Evolutionary conservation across 2,888 invertebrate genomes (phyloP), one percentile per base, ranked within the genome.

Genomic region (Phengaris arion): DNA sequence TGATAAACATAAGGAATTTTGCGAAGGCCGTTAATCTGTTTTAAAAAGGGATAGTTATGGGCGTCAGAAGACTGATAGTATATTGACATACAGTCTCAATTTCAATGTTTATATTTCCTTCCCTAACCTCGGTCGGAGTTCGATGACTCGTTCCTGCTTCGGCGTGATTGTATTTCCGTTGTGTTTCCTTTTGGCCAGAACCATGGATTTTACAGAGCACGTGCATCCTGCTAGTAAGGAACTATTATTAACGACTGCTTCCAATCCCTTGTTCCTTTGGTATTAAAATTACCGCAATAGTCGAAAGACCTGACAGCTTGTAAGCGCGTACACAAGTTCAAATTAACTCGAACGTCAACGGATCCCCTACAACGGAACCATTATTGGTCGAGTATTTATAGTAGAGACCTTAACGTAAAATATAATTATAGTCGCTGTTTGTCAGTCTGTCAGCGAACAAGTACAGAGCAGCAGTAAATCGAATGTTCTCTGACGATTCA

Each of bases 351-450:
- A 51, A 15, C 70, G 70, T 70, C 72, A 72, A 13, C 52, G 52
- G 69, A 70, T 64, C 52, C 48, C 74, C 51, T 74, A 57, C 70
- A 59, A 59, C 15, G 70, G 84, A 89, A 91, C 90, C 88, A 90
- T 87, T 81, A 79, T 77, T 79, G 79, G 83, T 80, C 86, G 87
- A 48, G 59, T 70, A 93, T 92, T 92, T 92, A 93, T 91, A 85
- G 88, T 85, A 85, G 85, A 89, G 88, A 90, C 88, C 89, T 88
- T 91, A 88, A 90, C 90, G 92, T 93, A 92, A 93, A 64, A 92
- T 93, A 93, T 93, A 93, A 93, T 93, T 92, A 93, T 89, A 92
- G 89, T 85, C 88, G 89, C 90, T 88, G 92, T 93, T 91, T 92
- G 91, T 93, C 92, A 92, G 90, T 82, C 82, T 88, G 86, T 87